These are phyloP conservation scores for Illadopsis cleaveri DNA, from an alignment of 2,113 vertebrate species.

Conservation along the genomic window DNA sequence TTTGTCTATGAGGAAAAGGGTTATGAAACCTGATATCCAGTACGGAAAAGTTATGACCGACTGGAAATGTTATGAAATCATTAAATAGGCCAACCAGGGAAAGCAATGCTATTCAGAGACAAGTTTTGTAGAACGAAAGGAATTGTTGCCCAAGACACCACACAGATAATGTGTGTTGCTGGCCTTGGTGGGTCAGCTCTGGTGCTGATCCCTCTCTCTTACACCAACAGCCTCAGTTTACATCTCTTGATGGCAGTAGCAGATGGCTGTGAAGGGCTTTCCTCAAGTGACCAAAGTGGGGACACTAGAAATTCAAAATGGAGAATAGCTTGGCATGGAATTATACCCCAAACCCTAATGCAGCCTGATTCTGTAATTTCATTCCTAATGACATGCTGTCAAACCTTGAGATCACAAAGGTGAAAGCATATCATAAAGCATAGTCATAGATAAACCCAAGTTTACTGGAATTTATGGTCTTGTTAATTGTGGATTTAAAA, in stretches of 20 bases:
- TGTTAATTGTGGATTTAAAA: background rate
- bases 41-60: background rate
- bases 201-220: background rate
- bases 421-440: too few relatives aligned
- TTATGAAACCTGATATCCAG: background rate
- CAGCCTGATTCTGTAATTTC: background rate
- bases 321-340: background rate
- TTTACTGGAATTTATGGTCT: background rate
- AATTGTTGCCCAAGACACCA: background rate
- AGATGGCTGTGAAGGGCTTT: background rate
- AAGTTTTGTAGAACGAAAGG: background rate
- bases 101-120: background rate
- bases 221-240: background rate
- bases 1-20: background rate
- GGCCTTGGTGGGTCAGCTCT: background rate
- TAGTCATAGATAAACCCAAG: background rate
- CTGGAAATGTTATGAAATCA: background rate
- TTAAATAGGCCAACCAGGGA: background rate
- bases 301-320: background rate
- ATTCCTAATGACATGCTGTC: accelerated
- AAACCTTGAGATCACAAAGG: background rate
- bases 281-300: background rate
- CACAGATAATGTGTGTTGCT: background rate
- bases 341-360: background rate
- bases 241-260: background rate